A percentile compares a stretch with the other conserved stretches of the same genome.
Evolutionary conservation across 2,888 invertebrate species (phyloP).

Genomic region (Beris morrisii): DNA sequence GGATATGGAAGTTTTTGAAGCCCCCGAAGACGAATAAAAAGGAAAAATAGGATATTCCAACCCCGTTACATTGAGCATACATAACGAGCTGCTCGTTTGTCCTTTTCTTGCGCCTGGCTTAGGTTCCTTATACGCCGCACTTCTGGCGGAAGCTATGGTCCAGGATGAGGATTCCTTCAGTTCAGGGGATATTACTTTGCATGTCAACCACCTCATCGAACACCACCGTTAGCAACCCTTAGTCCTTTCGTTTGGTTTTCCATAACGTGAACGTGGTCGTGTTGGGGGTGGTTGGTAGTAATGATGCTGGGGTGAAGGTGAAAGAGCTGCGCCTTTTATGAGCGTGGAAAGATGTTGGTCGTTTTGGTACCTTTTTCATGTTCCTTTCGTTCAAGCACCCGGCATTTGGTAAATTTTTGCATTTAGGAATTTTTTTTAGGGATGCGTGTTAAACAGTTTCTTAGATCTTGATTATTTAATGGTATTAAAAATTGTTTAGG

Average conservation of each 20-base stretch:
- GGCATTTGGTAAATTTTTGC: no score
- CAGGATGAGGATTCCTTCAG: conserved; percentile 3
- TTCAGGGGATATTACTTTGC: conserved; percentile 37
- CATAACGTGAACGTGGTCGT: conserved; percentile 34
- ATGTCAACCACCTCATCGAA: conserved; percentile 35
- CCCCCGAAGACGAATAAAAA: conserved; percentile 23
- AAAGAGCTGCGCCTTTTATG: background rate
- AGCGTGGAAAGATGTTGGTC: no score
- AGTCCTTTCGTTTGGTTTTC: conserved; percentile 31
- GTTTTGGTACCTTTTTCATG: no score
- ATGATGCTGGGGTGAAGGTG: conserved; percentile 6
- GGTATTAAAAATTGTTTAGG: no score
- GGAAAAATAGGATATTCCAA: conserved; percentile 36
- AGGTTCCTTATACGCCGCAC: conserved; percentile 4
- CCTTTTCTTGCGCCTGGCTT: conserved; percentile 2
- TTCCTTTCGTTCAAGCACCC: no score
- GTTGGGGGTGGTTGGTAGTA: conserved; percentile 20
- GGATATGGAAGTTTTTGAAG: conserved; percentile 25
- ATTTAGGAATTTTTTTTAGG: no score
- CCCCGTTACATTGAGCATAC: conserved; percentile 38
- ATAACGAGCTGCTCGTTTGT: conserved; percentile 31
- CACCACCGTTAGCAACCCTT: conserved; percentile 20
- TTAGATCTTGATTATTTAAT: no score
- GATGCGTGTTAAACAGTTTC: no score
- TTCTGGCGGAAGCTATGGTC: conserved; percentile 23